These are phyloP conservation scores for Neostethus bicornis DNA, from an alignment of 2,797 vertebrate genomes.

Conservation along the genomic window DNA sequence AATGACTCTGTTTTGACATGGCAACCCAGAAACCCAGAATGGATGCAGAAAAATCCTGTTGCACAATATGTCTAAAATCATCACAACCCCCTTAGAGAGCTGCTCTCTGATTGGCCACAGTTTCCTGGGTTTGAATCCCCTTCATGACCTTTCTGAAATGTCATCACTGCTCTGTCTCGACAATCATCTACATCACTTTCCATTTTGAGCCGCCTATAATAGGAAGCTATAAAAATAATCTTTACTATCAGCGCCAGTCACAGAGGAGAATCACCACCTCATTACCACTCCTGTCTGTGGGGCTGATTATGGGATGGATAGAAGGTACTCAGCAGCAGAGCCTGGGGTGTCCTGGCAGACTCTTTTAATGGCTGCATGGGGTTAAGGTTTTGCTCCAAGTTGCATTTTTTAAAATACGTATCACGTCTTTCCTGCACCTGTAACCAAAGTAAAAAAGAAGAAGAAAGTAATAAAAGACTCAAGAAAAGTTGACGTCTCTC, in stretches of 20 bases:
- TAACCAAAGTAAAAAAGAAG: constrained; percentile 11
- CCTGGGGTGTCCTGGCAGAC: constrained; percentile 48
- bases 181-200: constrained; percentile 42
- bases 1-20: constrained; percentile 8
- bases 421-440: constrained; percentile 21
- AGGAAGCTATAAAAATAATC: constrained; percentile 66
- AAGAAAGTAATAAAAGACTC: constrained; percentile 16
- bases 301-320: constrained; percentile 66
- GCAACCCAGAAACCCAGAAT: constrained; percentile 50
- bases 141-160: constrained; percentile 67
- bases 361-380: constrained; percentile 48
- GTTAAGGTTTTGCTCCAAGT: constrained; percentile 47
- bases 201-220: constrained; percentile 55
- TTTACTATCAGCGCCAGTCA: constrained; percentile 59
- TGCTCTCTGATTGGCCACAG: constrained; percentile 34
- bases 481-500: constrained; percentile 20
- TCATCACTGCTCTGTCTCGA: constrained; percentile 38
- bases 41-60: constrained; percentile 51
- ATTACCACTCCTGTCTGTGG: constrained; percentile 64
- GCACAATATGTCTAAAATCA: constrained; percentile 50
- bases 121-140: constrained; percentile 53
- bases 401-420: constrained; percentile 27
- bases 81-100: constrained; percentile 15
- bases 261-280: constrained; percentile 61
- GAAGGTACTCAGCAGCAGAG: constrained; percentile 45